phyloP scores from a whole-genome alignment of 2,888 invertebrate genomes.

The Drosophila austrosaltans region DNA sequence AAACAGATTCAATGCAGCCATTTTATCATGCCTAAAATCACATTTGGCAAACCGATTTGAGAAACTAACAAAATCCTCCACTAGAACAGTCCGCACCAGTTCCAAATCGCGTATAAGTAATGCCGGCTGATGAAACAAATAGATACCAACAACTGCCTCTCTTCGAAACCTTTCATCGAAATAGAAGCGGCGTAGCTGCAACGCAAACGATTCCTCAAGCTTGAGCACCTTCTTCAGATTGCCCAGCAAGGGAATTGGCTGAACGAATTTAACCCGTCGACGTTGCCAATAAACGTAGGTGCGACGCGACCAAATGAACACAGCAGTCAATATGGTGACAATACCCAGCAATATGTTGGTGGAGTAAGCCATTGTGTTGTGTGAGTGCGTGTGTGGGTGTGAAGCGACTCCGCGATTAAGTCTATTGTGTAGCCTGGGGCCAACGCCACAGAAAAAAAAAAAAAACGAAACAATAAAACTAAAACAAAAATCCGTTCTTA shows the following conservation, averaged over 20 bases:
- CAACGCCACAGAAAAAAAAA: slow-evolving; percentile 25
- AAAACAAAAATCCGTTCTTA: slow-evolving; percentile 71
- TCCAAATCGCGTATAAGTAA: slow-evolving; percentile 83
- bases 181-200: slow-evolving; percentile 82
- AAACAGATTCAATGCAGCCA: slow-evolving; percentile 84
- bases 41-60: slow-evolving; percentile 77
- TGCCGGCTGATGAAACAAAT: slow-evolving; percentile 84
- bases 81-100: slow-evolving; percentile 83
- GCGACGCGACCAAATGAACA: slow-evolving; percentile 80
- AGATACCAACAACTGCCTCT: slow-evolving; percentile 81
- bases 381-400: background rate
- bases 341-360: slow-evolving; percentile 76
- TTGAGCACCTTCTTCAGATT: slow-evolving; percentile 82
- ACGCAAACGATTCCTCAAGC: slow-evolving; percentile 77
- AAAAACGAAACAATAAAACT: slow-evolving; percentile 2
- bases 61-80: slow-evolving; percentile 84
- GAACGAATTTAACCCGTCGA: slow-evolving; percentile 81
- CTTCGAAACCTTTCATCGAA: slow-evolving; percentile 69
- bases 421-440: background rate
- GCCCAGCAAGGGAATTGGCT: slow-evolving; percentile 83
- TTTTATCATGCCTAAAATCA: slow-evolving; percentile 79
- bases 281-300: slow-evolving; percentile 84
- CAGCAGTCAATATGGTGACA: slow-evolving; percentile 73
- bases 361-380: slow-evolving; percentile 72
- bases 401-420: background rate